These are phyloP conservation scores for Leptonema lineaticorne DNA, from an alignment of 1,140 invertebrate species.

Conservation along the genomic window DNA sequence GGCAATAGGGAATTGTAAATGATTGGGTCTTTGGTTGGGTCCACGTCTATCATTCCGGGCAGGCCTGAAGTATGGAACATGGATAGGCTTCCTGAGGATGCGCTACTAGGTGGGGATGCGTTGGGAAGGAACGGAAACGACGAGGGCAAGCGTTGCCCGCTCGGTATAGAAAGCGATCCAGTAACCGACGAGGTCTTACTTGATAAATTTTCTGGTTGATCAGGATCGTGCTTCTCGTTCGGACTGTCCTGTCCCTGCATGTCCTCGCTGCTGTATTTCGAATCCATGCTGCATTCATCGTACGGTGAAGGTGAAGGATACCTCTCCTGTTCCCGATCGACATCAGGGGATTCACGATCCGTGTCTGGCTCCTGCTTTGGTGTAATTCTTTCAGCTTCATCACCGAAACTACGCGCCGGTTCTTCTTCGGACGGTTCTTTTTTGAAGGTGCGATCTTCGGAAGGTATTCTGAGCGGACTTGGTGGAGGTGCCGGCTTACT, in stretches of 20 bases:
- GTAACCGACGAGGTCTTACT: conserved; percentile 67
- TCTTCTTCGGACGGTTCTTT: conserved; percentile 62
- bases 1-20: conserved; percentile 72
- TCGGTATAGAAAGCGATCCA: conserved; percentile 62
- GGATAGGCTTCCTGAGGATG: conserved; percentile 64
- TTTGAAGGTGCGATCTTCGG: conserved; percentile 59
- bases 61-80: conserved; percentile 54
- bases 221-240: conserved; percentile 64
- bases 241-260: conserved; percentile 63
- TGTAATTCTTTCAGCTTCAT: conserved; percentile 59
- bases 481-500: conserved; percentile 66
- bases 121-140: conserved; percentile 60
- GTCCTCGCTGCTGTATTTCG: conserved; percentile 67
- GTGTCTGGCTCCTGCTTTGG: conserved; percentile 67
- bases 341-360: conserved; percentile 59
- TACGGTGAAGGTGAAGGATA: conserved; percentile 65
- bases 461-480: conserved; percentile 52
- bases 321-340: conserved; percentile 60
- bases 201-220: conserved; percentile 80
- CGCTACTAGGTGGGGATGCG: conserved; percentile 67
- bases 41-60: conserved; percentile 53
- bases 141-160: conserved; percentile 60
- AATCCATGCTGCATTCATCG: conserved; percentile 76
- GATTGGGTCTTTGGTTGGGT: conserved; percentile 69
- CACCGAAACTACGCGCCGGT: conserved; percentile 57